A percentile compares a stretch with the other conserved stretches of the same genome.
Conservation (phyloP, 2,113 vertebrate genomes). For the Zapornia atra region DNA sequence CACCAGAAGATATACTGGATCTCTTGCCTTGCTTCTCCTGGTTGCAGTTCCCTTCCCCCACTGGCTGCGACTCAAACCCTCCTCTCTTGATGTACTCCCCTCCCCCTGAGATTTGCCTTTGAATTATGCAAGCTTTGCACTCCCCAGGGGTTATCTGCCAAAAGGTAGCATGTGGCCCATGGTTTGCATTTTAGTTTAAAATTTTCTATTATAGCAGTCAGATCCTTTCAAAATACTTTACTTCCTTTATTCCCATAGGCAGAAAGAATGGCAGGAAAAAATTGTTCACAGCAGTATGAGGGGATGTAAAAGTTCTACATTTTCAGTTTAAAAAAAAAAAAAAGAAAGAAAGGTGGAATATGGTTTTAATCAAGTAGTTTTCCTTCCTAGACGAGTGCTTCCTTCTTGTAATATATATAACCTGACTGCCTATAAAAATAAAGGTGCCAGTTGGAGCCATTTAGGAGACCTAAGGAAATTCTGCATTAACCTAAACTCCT, state of each 20-base stretch:
- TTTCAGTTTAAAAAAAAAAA: constrained; percentile 37
- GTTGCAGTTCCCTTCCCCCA: constrained; percentile 37
- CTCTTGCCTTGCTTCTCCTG: not conserved
- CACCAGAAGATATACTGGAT: not conserved
- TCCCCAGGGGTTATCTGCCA: constrained; percentile 63
- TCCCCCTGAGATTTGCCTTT: constrained; percentile 43
- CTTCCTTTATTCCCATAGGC: constrained; percentile 65
- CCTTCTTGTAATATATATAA: constrained; percentile 71
- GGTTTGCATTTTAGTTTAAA: constrained; percentile 64
- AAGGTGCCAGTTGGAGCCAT: constrained; percentile 63
- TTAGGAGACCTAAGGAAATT: constrained; percentile 69
- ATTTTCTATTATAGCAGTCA: constrained; percentile 61
- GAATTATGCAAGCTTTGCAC: constrained; percentile 59
- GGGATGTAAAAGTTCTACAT: constrained; percentile 56
- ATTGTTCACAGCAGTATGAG: constrained; percentile 62
- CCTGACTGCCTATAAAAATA: constrained; percentile 71
- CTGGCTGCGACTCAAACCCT: not conserved
- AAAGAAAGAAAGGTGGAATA: constrained; percentile 49
- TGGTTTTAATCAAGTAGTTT: constrained; percentile 72
- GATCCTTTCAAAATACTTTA: constrained; percentile 64
- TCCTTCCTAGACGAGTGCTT: constrained; percentile 69
- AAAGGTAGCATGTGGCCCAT: constrained; percentile 68
- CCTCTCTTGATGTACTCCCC: constrained; percentile 19
- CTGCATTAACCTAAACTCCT: constrained; percentile 65
- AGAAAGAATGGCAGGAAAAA: constrained; percentile 66